phyloP scores from a whole-genome alignment of 1,140 invertebrate genomes.

The Oncopodura yosiiana region DNA sequence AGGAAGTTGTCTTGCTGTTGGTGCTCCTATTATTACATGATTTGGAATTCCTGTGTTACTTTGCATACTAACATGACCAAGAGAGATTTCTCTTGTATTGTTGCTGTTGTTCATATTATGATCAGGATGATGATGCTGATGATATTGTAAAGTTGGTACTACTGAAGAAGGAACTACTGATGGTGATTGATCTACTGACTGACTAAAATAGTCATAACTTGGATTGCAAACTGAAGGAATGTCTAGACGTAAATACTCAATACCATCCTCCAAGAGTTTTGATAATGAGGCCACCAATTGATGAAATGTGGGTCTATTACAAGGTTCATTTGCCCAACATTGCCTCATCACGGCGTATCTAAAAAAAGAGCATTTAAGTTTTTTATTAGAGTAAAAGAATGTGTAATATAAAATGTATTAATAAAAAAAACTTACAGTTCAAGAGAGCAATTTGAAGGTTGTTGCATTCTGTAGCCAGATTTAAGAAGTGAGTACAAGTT shows the following conservation, averaged over 20 bases:
- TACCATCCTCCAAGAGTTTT: slow-evolving; percentile 57
- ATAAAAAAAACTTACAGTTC: slow-evolving; percentile 53
- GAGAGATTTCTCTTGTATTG: too few species aligned
- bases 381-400: slow-evolving; percentile 1
- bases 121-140: too few species aligned
- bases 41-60: too few species aligned
- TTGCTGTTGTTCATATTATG: too few species aligned
- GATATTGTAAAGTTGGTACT: too few species aligned
- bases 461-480: slow-evolving; percentile 69
- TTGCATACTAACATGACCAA: too few species aligned
- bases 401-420: not conserved
- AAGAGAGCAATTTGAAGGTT: slow-evolving; percentile 68
- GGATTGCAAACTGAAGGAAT: slow-evolving; percentile 51
- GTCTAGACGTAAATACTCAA: slow-evolving; percentile 59
- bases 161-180: too few species aligned
- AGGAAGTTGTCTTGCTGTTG: not conserved
- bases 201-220: slow-evolving; percentile 43
- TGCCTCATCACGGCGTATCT: slow-evolving; percentile 47
- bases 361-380: slow-evolving; percentile 16
- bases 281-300: slow-evolving; percentile 39
- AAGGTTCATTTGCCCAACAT: slow-evolving; percentile 48
- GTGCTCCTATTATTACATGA: not conserved
- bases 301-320: slow-evolving; percentile 47
- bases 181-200: too few species aligned
- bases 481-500: slow-evolving; percentile 65